Base-by-base conservation (phyloP, 1,140 invertebrate species). In the Drosophila eugracilis region DNA sequence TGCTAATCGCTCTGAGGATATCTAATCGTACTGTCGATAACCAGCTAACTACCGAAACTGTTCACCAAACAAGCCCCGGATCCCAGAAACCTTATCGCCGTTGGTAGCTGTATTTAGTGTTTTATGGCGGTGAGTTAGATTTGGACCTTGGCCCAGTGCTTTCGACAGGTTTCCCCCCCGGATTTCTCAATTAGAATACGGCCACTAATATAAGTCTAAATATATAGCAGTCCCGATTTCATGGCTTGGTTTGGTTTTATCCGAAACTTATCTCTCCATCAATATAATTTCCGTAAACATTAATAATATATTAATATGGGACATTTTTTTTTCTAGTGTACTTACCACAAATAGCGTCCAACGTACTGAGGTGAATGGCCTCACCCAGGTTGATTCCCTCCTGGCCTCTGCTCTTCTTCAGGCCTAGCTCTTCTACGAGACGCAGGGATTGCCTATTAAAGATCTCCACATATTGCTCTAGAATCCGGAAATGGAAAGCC, bases 401-500 rank as follows among this genome's bases (percentile, higher is more conserved):
- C 6, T 60, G 63, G n/a, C 32, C 50, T 7, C 45, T 14, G 6
- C 12, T 36, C 1, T 42, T 17, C 0, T 15, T 47, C 5, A 10
- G 22, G 0, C 41, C 14, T 22, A 80, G 96, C 75, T 74, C 93
- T 92, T n/a, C 93, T 55, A 94, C 75, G 30, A 96, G 79, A 34
- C 93, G 92, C 5, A 91, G 77, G 17, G 94, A 92, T 75, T 97
- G 95, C 37, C 94, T 92, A 58, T 96, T 95, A 85, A 98, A 97
- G 12, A 93, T 89, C 90, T 92, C 78, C 74, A 93, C 88, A 93
- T 97, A 98, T 66, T 94, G 93, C 45, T 97, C 94, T 2, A 98
- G 91, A 45, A 97, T 96, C 72, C 95, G 94, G 78, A 97, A 97
- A 89, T 97, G 97, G 84, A 98, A 98, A 0, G 96, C 95, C 3